Evolutionary conservation across 1,140 invertebrate genomes (phyloP).

Genomic region (Drosophila asahinai): DNA sequence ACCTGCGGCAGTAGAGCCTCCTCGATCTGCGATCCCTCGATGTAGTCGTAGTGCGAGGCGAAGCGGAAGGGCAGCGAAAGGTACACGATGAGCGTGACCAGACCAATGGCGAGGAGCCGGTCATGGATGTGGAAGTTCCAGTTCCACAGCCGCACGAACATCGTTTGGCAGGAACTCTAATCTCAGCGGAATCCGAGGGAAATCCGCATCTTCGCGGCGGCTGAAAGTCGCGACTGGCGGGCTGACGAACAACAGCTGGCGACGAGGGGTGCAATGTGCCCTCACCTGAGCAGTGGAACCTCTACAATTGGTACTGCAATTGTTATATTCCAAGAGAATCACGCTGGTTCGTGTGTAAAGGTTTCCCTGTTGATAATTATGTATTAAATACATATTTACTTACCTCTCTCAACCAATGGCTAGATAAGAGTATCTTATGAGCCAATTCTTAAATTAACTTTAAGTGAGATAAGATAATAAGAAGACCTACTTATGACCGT

Average conservation of each 20-base stretch:
- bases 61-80: slow-evolving; percentile 75
- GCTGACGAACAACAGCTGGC: slow-evolving; percentile 18
- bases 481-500: background rate
- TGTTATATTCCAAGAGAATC: background rate
- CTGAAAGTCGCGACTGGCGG: slow-evolving; percentile 23
- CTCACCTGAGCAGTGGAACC: background rate
- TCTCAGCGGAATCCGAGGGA: slow-evolving; percentile 7
- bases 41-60: slow-evolving; percentile 79
- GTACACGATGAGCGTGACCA: slow-evolving; percentile 66
- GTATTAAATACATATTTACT: too few relatives aligned
- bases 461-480: background rate
- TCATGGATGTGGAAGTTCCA: slow-evolving; percentile 65
- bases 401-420: background rate
- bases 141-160: slow-evolving; percentile 64
- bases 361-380: background rate
- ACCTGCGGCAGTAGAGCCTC: slow-evolving; percentile 54
- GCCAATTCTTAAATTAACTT: background rate
- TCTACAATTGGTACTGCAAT: too few relatives aligned
- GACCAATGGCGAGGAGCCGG: slow-evolving; percentile 47
- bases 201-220: slow-evolving; percentile 24
- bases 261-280: slow-evolving; percentile 16
- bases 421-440: background rate
- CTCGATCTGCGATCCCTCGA: slow-evolving; percentile 61
- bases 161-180: slow-evolving; percentile 41
- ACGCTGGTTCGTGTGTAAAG: background rate